Evolutionary conservation across 2,797 vertebrate species (phyloP).

Genomic region (Sciurus vulgaris): DNA sequence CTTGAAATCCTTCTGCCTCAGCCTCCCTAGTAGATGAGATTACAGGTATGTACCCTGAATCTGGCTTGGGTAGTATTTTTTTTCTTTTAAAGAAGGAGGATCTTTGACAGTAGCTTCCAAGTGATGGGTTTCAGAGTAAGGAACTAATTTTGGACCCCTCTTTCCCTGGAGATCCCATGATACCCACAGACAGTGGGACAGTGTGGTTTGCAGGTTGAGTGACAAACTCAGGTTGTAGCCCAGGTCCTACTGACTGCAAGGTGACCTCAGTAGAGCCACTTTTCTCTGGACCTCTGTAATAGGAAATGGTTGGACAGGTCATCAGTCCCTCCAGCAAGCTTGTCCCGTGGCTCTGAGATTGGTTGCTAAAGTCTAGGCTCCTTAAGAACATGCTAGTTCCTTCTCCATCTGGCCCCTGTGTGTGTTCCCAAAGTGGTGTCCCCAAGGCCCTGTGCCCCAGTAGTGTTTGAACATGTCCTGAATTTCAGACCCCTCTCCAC

Average conservation of each 20-base stretch:
- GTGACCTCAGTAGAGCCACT: background rate
- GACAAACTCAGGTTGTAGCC: background rate
- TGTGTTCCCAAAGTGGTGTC: background rate
- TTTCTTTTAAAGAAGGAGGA: background rate
- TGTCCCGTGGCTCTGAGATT: background rate
- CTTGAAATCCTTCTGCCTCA: too few species aligned
- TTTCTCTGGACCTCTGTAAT: background rate
- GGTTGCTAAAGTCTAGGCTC: background rate
- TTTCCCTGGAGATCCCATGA: rapidly evolving
- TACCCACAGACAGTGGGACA: background rate
- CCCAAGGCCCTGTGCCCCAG: background rate
- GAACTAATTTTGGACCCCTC: background rate
- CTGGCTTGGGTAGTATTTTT: background rate
- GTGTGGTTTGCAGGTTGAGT: background rate
- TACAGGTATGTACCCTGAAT: background rate
- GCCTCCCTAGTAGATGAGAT: background rate
- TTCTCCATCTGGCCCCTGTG: background rate
- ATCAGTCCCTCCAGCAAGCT: background rate
- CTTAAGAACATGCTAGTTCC: background rate
- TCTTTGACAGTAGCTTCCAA: background rate
- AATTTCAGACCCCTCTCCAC: background rate
- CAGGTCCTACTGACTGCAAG: background rate
- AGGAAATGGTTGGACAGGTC: background rate
- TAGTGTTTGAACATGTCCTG: background rate
- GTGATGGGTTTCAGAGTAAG: background rate